Base-by-base conservation (phyloP, 2,888 invertebrate genomes). In the Heliconius ethilla region DNA sequence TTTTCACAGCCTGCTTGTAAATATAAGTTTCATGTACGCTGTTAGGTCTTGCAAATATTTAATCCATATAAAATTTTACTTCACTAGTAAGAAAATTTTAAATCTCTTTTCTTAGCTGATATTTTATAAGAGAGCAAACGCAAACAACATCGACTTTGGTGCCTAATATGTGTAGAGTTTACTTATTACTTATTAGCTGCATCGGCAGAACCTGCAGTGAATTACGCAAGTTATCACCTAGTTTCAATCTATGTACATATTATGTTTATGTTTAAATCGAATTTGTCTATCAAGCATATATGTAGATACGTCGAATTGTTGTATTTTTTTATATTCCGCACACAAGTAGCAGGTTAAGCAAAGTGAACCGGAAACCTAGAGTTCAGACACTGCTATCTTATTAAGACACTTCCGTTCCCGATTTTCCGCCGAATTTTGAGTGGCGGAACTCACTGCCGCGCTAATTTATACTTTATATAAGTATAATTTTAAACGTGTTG, bases 221-320 rank as follows among this genome's bases (percentile, higher is more conserved):
- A 83, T 85, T 84, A 82, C 83, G 84, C 84, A 85, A 85, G 81
- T 81, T 79, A 82, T 82, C 80, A 82, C 76, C 79, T 81, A 81
- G 79, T 80, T 82, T 79, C 81, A 70, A 80, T 74, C 75, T 79
- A 78, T 78, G 59, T 75, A 63, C 70, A 55, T 51, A 75, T 77
- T 77, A 51, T 66, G 65, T 73, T 70, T 73, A 51, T 51, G 51
- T 51, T 22, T 22, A 51, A 51, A 51, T 59, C n/a, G 29, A 66
- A 66, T 33, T 66, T 29, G 15, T 65, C 15, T 29, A 29, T 65
- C 13, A 27, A 27, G 3, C 33, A 66, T 22, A 66, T 63, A 66
- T 51, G 2, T 51, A 51, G 45, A 18, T 51, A 51, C 45, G 18
- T 51, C 6, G 18, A 6, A 51, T 51, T 18, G 45, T 15, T 15